Conservation (phyloP, 2,797 vertebrate species). For the Manis javanica region DNA sequence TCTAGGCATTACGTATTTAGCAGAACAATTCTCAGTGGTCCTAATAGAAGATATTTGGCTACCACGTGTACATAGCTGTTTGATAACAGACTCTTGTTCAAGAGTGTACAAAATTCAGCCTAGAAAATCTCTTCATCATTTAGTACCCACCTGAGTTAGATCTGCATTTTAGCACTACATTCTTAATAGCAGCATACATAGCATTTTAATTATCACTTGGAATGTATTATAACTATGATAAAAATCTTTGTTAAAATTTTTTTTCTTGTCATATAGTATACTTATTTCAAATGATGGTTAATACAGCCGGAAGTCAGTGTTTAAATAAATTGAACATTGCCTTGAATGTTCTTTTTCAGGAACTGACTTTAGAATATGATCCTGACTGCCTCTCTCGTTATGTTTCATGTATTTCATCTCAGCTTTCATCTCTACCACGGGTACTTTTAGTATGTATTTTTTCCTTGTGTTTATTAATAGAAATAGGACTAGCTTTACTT, state of each 20-base stretch:
- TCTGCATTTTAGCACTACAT: background rate
- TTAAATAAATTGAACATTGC: background rate
- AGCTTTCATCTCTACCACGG: background rate
- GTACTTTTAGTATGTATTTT: background rate
- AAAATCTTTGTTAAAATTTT: background rate
- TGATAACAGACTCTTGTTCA: constrained; percentile 24
- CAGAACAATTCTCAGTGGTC: constrained; percentile 5
- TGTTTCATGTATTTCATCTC: background rate
- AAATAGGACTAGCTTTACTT: constrained; percentile 8
- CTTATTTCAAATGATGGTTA: background rate
- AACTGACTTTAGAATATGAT: background rate
- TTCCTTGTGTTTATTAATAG: constrained; percentile 17
- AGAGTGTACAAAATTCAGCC: background rate
- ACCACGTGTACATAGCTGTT: background rate
- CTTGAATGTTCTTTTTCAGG: background rate
- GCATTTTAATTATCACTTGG: background rate
- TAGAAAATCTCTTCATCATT: background rate
- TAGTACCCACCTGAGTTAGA: background rate
- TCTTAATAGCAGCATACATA: background rate
- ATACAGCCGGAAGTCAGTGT: background rate
- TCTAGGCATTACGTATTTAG: background rate
- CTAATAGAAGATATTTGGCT: constrained; percentile 9
- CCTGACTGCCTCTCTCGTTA: background rate
- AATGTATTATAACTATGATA: constrained; percentile 35
- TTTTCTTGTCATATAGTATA: background rate